Conservation (phyloP, 2,113 vertebrate genomes). For the Probosciger aterrimus region DNA sequence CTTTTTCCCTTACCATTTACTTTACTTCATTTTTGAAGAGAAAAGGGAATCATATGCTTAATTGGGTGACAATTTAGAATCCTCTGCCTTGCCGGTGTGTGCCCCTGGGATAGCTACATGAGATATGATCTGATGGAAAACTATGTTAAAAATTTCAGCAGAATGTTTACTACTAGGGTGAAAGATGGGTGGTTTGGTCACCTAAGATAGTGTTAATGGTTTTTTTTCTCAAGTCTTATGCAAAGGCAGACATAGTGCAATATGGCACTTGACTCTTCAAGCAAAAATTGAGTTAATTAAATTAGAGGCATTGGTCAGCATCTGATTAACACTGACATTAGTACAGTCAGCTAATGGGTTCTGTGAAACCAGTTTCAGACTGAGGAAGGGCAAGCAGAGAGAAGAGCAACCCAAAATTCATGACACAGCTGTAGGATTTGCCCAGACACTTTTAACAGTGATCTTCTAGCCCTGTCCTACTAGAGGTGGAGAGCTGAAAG, state of each 20-base stretch:
- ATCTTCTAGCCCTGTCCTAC: neutral
- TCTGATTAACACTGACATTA: neutral
- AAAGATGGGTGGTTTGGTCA: neutral
- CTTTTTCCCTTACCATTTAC: neutral
- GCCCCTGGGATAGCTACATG: neutral
- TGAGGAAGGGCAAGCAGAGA: neutral
- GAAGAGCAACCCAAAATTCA: neutral
- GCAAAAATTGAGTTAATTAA: neutral
- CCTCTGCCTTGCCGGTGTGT: neutral
- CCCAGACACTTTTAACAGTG: neutral
- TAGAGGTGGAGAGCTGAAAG: neutral
- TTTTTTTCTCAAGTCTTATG: neutral
- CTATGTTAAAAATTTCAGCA: neutral
- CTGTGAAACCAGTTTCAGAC: neutral
- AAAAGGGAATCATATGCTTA: neutral
- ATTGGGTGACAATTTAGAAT: neutral
- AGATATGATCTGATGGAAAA: constrained; percentile 20
- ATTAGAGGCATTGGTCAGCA: neutral
- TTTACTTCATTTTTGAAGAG: constrained; percentile 34
- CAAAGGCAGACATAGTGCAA: neutral
- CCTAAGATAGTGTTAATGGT: neutral
- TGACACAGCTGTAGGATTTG: neutral
- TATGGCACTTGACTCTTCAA: neutral
- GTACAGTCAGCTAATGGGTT: neutral
- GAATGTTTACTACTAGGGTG: neutral